Evolutionary conservation across 2,888 invertebrate species (phyloP).

Genomic region (Tenthredo scrophulariae): DNA sequence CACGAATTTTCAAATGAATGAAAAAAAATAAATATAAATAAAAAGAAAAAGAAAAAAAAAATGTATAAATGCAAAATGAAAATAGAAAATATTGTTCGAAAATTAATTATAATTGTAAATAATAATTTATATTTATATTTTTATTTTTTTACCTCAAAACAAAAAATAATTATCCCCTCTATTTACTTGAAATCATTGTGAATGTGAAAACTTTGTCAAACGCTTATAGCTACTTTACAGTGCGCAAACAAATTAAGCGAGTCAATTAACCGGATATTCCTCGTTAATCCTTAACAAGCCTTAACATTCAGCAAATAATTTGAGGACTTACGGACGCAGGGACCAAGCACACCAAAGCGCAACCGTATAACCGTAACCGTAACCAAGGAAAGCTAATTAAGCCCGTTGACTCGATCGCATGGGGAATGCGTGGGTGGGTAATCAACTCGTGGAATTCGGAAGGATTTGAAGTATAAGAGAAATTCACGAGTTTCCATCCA

Average conservation of each 20-base stretch:
- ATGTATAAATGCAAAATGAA: background rate
- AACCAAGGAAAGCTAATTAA: conserved; percentile 40
- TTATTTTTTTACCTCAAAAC: background rate
- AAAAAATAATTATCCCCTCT: too few relatives aligned
- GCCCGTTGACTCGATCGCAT: conserved; percentile 31
- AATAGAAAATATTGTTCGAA: background rate
- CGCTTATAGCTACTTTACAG: background rate
- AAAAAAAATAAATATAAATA: background rate
- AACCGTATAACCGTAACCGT: background rate
- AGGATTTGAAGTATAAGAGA: background rate
- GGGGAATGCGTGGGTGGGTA: conserved; percentile 37
- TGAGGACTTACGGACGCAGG: background rate
- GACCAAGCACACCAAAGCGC: background rate
- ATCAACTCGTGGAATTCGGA: background rate
- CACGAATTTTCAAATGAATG: conserved; percentile 11
- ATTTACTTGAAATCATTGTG: background rate
- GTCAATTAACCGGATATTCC: conserved; percentile 8
- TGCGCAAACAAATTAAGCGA: background rate
- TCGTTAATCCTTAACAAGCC: conserved; percentile 31
- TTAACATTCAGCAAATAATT: conserved; percentile 39
- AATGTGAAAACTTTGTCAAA: background rate
- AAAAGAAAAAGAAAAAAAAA: background rate
- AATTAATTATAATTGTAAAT: background rate
- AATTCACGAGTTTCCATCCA: background rate
- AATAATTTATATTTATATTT: background rate